Evolutionary conservation across 2,888 invertebrate species (phyloP), one percentile per base, ranked within the genome.

Genomic region (Clusia tigrina): DNA sequence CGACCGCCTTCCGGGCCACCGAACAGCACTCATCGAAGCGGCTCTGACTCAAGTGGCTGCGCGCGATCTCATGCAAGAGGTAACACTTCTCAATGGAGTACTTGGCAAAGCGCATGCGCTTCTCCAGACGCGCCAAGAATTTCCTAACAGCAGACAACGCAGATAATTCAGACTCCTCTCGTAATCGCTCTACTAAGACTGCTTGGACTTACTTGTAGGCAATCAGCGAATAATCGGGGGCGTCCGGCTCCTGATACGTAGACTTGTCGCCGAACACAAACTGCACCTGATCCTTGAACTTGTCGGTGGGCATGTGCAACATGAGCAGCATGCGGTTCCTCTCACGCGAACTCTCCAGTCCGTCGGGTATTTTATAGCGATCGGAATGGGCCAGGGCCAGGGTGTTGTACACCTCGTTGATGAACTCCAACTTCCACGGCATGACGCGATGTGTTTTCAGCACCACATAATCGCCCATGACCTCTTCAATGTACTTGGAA

Each of bases 361-460:
- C 32, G n/a, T 22, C 26, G 15, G 69, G 62, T 57, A 74, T 64
- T 22, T 70, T 70, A 67, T 72, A 82, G 62, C 71, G 71, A 71
- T 81, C 79, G 46, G 77, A 68, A 68, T 78, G 75, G n/a, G 82
- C 76, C 62, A 83, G 58, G 2, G 77, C 83, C 24, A 82, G 57
- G 6, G 76, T 74, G 67, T 83, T 82, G 59, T 79, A 82, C 23
- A 83, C 78, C 68, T 83, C 83, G 67, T 81, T 80, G 22, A 78
- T 73, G 60, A 81, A 83, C 67, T 82, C 80, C 67, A 81, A 82
- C 67, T 80, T 83, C 77, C 83, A 79, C 9, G 83, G 82, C 80
- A 83, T 80, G 2, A 82, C 72, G 17, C 82, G 80, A 37, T 73
- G 62, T 0, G 82, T 82, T 66, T 83, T 83, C 5, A 77, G 66